These are phyloP conservation scores for Aspiorhynchus laticeps DNA, from an alignment of 2,113 vertebrate species.

Conservation along the genomic window DNA sequence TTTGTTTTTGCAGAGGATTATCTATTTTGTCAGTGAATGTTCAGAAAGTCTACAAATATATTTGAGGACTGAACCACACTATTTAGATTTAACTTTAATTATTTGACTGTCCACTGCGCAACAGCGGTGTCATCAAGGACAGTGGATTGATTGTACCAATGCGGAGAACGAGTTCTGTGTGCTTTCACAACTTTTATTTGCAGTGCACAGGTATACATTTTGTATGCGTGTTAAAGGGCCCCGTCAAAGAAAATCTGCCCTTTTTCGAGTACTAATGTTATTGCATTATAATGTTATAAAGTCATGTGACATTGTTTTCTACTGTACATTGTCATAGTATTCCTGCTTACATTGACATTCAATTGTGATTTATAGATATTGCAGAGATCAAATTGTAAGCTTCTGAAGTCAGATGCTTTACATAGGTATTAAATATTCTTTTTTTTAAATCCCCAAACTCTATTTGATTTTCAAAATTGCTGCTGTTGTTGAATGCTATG, in stretches of 20 bases:
- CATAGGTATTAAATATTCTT: constrained; percentile 63
- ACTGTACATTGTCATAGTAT: constrained; percentile 56
- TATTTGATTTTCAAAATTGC: neutral
- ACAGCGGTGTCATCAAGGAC: constrained; percentile 7
- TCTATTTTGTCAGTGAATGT: constrained; percentile 42
- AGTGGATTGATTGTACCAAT: constrained; percentile 30
- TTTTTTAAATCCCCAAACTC: constrained; percentile 41
- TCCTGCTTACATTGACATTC: constrained; percentile 50
- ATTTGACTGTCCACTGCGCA: constrained; percentile 57
- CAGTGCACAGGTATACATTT: constrained; percentile 58
- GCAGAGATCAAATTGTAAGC: constrained; percentile 49
- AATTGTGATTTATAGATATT: constrained; percentile 63
- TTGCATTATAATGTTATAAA: constrained; percentile 56
- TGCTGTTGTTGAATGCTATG: neutral
- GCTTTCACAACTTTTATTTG: constrained; percentile 61
- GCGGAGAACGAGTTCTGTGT: constrained; percentile 22
- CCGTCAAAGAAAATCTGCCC: constrained; percentile 52
- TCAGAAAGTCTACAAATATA: constrained; percentile 33
- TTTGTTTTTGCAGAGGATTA: constrained; percentile 43
- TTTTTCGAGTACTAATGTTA: constrained; percentile 58
- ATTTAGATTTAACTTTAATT: constrained; percentile 65
- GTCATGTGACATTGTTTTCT: constrained; percentile 53
- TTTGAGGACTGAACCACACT: constrained; percentile 54
- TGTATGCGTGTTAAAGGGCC: constrained; percentile 54
- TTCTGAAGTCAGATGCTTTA: constrained; percentile 65